Evolutionary conservation across 23 tunicate species (phyloP).

Genomic region (Halocynthia roretzi): DNA sequence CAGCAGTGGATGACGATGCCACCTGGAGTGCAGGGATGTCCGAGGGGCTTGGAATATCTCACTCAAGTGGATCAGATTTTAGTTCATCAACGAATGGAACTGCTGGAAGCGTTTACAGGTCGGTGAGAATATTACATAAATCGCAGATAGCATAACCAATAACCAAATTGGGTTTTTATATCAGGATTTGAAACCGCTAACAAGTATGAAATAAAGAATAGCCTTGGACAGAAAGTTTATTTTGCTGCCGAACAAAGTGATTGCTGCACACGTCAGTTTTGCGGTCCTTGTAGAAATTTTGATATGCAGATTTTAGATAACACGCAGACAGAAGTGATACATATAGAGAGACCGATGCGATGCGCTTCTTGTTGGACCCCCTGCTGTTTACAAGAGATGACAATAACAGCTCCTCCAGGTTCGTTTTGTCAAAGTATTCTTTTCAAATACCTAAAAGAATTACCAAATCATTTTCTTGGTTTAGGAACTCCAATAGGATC

Average conservation of each 20-base stretch:
- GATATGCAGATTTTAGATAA: conserved; percentile 87
- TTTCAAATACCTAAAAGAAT: too few species aligned
- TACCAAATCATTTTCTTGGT: too few species aligned
- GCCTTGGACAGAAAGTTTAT: conserved; percentile 84
- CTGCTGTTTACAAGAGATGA: conserved; percentile 87
- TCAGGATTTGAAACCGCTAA: conserved; percentile 94
- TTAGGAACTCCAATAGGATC: conserved; percentile 69
- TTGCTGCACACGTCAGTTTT: conserved; percentile 88
- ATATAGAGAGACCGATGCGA: conserved; percentile 82
- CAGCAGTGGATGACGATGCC: conserved; percentile 79
- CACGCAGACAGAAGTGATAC: conserved; percentile 64
- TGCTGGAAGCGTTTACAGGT: conserved; percentile 57
- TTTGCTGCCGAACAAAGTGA: conserved; percentile 95
- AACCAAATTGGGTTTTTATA: conserved; percentile 25
- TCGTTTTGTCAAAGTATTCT: not conserved
- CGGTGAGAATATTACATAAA: not conserved
- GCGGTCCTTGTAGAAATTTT: conserved; percentile 81
- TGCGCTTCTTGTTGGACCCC: conserved; percentile 88
- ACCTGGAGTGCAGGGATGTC: conserved; percentile 61
- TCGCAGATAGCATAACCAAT: not conserved
- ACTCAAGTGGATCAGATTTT: conserved; percentile 85
- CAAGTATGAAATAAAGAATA: conserved; percentile 79
- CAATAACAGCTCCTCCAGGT: conserved; percentile 75
- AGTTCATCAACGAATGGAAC: conserved; percentile 78
- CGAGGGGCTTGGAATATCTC: conserved; percentile 75